Evolutionary conservation across 2,888 invertebrate species (phyloP), one percentile per base, ranked within the genome.

Genomic region (Spilarctia lutea): DNA sequence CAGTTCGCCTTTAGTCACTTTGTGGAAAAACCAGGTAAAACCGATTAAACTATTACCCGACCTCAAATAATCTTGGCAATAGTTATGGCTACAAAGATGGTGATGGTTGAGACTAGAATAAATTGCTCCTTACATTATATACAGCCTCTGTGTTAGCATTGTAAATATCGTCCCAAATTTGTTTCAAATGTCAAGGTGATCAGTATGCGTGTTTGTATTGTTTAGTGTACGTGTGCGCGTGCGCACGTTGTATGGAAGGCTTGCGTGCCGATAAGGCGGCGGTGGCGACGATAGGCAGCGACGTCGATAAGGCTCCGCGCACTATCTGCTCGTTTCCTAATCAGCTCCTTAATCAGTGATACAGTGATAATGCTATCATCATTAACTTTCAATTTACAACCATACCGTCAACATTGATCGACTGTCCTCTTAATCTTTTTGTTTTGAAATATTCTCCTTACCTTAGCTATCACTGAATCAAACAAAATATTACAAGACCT

Each of bases 321-420:
- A n/a, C 69, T 83, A 84, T 83, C 83, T 79, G 33, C 77, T 76
- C 75, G 77, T 78, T 82, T 76, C 78, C 77, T 78, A 82, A 77
- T 78, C 77, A 79, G 71, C 79, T 71, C 81, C 77, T 79, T 77
- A 79, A 78, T 65, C 71, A 20, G 30, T 66, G 71, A 33, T 35
- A 65, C 73, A n/a, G n/a, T 67, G 75, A 76, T 81, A 76, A 45
- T 66, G 42, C 13, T 69, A 24, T 30, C 18, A 68, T 81, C 33
- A 71, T 78, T 78, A 72, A 74, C 68, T 71, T 79, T 70, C 48
- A 42, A 30, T 72, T n/a, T 7, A 20, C 33, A 65, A 63, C 16
- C 2, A 63, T 16, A 18, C 63, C 63, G 30, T 30, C 63, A 63
- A 30, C 16, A 30, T 27, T 30, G 30, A 63, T 63, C 63, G 18